Conservation (phyloP, 2,888 invertebrate species). For the Petrophora chlorosata region DNA sequence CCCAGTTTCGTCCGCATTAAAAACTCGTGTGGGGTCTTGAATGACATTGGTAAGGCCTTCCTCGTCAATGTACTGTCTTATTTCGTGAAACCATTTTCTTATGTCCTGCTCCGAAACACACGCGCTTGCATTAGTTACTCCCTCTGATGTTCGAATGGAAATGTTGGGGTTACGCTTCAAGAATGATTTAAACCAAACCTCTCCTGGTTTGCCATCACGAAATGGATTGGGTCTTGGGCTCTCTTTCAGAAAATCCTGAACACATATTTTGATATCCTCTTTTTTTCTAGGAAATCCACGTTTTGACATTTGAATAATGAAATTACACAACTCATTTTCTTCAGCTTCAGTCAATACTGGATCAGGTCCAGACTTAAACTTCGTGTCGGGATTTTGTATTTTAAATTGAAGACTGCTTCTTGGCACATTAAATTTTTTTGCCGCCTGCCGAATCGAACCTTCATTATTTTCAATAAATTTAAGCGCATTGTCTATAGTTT, state of each 20-base stretch:
- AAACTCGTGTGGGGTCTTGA: neutral
- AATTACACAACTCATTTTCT: neutral
- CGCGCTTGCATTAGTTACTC: neutral
- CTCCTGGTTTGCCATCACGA: neutral
- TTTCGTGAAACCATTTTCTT: too few relatives aligned
- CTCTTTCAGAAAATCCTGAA: neutral
- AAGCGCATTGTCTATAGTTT: neutral
- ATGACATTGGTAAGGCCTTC: too few relatives aligned
- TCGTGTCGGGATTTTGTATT: conserved; percentile 14
- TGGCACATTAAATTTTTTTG: conserved; percentile 16
- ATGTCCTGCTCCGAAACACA: neutral
- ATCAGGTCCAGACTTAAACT: conserved; percentile 5
- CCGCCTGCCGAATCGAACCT: conserved; percentile 10
- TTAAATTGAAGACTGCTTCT: conserved; percentile 16
- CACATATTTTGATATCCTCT: neutral
- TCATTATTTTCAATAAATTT: conserved; percentile 6
- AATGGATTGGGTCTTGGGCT: neutral
- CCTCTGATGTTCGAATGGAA: neutral
- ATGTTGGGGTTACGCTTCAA: neutral
- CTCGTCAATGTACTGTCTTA: too few relatives aligned
- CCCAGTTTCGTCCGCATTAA: neutral
- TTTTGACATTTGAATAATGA: neutral
- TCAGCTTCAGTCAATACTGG: neutral
- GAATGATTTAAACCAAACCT: neutral
- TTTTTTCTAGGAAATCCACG: neutral